phyloP scores from a whole-genome alignment of 1,140 invertebrate genomes.

The Tetranychus cinnabarinus region DNA sequence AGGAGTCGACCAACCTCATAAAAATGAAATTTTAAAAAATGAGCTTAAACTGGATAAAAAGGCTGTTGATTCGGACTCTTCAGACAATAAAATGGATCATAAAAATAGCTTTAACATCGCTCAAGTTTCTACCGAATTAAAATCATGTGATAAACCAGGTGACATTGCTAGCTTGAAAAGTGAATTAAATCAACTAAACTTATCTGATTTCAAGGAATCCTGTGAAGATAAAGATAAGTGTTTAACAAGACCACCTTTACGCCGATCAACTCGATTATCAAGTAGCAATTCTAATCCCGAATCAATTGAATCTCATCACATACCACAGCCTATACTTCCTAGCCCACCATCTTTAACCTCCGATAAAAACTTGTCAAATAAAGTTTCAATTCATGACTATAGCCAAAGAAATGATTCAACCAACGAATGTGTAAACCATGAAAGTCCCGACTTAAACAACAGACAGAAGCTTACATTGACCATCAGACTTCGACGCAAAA shows the following conservation, averaged over 20 bases:
- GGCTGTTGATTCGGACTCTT: too few relatives aligned
- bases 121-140: too few relatives aligned
- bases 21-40: too few relatives aligned
- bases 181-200: not conserved
- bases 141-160: not conserved
- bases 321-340: not conserved
- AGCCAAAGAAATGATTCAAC: not conserved
- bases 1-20: too few relatives aligned
- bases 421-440: not conserved
- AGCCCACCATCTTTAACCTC: not conserved
- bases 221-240: not conserved
- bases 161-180: not conserved
- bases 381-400: not conserved
- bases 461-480: not conserved
- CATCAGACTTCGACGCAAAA: not conserved
- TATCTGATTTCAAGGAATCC: not conserved
- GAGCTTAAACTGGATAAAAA: too few relatives aligned
- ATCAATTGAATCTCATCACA: not conserved
- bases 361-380: not conserved
- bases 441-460: not conserved
- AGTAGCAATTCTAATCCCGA: not conserved
- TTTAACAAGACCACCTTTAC: not conserved
- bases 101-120: too few relatives aligned
- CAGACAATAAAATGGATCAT: too few relatives aligned
- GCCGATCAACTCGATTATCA: not conserved